Evolutionary conservation across 35 echinoderm and acorn worm genomes (phyloP).

Genomic region (Eucidaris tribuloides): DNA sequence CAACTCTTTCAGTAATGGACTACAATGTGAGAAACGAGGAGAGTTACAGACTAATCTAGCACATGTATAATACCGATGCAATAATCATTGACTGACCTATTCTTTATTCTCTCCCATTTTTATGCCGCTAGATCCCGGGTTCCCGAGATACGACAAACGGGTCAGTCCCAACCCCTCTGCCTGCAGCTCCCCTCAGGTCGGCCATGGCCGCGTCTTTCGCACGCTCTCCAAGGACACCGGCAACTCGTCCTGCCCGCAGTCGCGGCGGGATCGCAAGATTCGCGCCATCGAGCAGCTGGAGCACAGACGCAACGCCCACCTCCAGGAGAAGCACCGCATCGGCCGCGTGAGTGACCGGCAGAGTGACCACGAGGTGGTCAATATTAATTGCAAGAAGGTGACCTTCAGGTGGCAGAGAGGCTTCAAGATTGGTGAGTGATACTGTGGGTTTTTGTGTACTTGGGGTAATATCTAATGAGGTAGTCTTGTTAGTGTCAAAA

Average conservation of each 20-base stretch:
- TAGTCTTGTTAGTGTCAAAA: too few species aligned
- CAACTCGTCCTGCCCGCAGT: not conserved
- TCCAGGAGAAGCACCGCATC: constrained; percentile 60
- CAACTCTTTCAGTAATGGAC: too few species aligned
- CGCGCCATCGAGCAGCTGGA: constrained; percentile 46
- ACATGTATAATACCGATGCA: too few species aligned
- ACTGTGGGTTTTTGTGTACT: too few species aligned
- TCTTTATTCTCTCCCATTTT: not conserved
- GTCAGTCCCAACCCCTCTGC: constrained; percentile 17
- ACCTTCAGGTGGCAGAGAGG: constrained; percentile 99
- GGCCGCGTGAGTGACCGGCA: constrained; percentile 72
- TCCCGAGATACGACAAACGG: constrained; percentile 6
- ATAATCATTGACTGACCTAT: too few species aligned
- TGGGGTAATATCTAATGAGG: too few species aligned
- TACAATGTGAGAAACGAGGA: too few species aligned
- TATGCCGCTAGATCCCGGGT: constrained; percentile 13
- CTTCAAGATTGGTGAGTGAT: constrained; percentile 85
- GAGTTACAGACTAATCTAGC: too few species aligned
- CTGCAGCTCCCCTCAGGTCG: not conserved
- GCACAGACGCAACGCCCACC: constrained; percentile 35
- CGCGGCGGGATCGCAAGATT: not conserved
- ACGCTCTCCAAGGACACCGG: constrained; percentile 3
- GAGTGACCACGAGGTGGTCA: constrained; percentile 61
- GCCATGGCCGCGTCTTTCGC: not conserved
- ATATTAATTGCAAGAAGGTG: constrained; percentile 96